Evolutionary conservation across 2,113 vertebrate species (phyloP).

Genomic region (Psophia crepitans): DNA sequence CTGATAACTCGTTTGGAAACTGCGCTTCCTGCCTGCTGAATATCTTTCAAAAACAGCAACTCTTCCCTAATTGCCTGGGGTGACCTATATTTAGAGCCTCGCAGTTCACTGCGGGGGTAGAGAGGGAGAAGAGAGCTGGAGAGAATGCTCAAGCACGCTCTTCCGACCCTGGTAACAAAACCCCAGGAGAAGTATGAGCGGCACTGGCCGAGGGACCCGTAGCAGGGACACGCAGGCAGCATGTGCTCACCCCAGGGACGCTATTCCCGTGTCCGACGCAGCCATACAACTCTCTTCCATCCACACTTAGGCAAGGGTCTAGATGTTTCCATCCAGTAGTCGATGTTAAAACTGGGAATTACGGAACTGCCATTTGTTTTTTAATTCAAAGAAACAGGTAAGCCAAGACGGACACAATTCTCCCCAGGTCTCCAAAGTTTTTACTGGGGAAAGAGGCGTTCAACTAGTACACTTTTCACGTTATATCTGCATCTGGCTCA

Average conservation of each 20-base stretch:
- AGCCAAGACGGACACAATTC: background rate
- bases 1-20: slow-evolving; percentile 81
- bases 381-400: background rate
- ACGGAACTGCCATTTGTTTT: background rate
- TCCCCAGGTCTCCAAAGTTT: background rate
- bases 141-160: slow-evolving; percentile 25
- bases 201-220: background rate
- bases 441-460: background rate
- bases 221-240: background rate
- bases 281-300: background rate
- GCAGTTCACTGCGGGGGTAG: slow-evolving; percentile 16
- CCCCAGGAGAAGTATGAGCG: background rate
- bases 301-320: background rate
- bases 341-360: background rate
- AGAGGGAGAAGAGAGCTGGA: slow-evolving; percentile 14
- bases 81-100: slow-evolving; percentile 75
- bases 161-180: slow-evolving; percentile 28
- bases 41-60: slow-evolving; percentile 70
- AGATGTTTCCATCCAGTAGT: background rate
- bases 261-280: background rate
- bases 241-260: background rate
- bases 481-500: background rate
- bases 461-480: background rate
- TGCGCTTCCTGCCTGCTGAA: slow-evolving; percentile 73
- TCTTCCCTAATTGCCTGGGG: slow-evolving; percentile 74